Conservation (phyloP, 1,140 invertebrate genomes). For the Drosophila melanogaster region Release_6_plus_ISO1_MT NC_004354.4:2917001-2917500, state of each 20-base stretch:
- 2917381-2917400: not conserved
- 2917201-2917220: not conserved
- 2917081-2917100: constrained; percentile 75
- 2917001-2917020: constrained; percentile 41
- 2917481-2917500: constrained; percentile 13
- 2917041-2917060: constrained; percentile 2
- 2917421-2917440: constrained; percentile 36
- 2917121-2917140: constrained; percentile 42
- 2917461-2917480: constrained; percentile 19
- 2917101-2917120: constrained; percentile 78
- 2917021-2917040: constrained; percentile 15
- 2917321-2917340: too few relatives aligned
- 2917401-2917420: constrained; percentile 1
- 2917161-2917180: constrained; percentile 5
- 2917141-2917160: not conserved
- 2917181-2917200: not conserved
- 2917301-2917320: too few relatives aligned
- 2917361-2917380: not conserved
- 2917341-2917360: too few relatives aligned
- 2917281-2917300: too few relatives aligned
- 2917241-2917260: too few relatives aligned
- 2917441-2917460: not conserved
- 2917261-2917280: too few relatives aligned
- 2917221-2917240: not conserved
- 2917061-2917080: constrained; percentile 47